phyloP scores from a whole-genome alignment of 2,797 vertebrate genomes.

The Uromys caudimaculatus region DNA sequence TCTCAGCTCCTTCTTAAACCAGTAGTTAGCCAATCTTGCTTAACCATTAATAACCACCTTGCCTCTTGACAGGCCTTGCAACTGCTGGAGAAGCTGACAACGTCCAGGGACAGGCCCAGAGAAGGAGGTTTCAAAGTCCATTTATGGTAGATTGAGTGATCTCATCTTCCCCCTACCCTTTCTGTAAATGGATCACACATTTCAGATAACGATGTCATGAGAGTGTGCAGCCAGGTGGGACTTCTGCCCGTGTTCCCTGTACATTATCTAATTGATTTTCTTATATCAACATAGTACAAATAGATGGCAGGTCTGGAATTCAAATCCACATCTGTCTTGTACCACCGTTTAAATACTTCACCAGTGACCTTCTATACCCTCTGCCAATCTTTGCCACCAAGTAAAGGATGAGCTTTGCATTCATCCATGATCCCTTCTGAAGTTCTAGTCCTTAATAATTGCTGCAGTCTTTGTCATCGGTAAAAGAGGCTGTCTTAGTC shows the following conservation, averaged over 20 bases:
- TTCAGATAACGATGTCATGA: background rate
- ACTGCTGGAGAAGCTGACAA: background rate
- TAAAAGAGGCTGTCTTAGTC: background rate
- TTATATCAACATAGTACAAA: background rate
- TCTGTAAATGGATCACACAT: background rate
- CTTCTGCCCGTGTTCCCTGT: background rate
- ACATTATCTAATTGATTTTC: constrained; percentile 30
- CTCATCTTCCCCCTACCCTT: background rate
- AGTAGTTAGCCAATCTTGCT: constrained; percentile 10
- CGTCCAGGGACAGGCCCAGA: background rate
- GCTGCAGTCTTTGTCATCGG: background rate
- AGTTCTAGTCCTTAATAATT: background rate
- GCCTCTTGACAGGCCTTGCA: background rate
- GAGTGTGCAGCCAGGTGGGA: background rate
- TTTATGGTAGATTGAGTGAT: background rate
- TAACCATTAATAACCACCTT: background rate
- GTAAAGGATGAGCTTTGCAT: background rate
- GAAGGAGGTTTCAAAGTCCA: background rate
- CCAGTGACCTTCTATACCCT: background rate
- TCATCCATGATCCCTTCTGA: background rate
- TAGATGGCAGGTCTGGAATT: constrained; percentile 6
- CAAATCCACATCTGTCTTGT: background rate
- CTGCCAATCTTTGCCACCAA: background rate
- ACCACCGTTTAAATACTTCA: background rate
- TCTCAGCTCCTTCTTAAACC: background rate